Evolutionary conservation across 92 coral and sea anemone genomes (phyloP).

Genomic region (Phenganax subtilis): DNA sequence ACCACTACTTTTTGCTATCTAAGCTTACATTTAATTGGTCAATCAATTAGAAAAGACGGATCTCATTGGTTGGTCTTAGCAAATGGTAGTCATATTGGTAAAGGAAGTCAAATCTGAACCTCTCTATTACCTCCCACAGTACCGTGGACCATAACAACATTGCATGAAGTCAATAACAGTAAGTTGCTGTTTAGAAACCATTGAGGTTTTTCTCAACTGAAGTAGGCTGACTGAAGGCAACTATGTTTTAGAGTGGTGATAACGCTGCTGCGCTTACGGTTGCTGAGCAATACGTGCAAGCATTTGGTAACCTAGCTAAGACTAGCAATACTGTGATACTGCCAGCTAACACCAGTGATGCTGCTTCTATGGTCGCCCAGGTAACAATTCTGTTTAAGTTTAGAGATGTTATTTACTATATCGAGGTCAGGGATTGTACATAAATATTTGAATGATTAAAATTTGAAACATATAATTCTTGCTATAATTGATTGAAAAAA

Average conservation of each 20-base stretch:
- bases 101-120: too few species aligned
- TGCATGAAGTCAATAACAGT: too few species aligned
- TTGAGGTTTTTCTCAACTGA: too few species aligned
- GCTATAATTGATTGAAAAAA: neutral
- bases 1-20: too few species aligned
- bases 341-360: slow-evolving; percentile 93
- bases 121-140: too few species aligned
- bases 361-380: slow-evolving; percentile 97
- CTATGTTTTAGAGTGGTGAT: slow-evolving; percentile 75
- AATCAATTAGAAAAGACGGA: too few species aligned
- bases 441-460: neutral
- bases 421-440: neutral
- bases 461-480: neutral
- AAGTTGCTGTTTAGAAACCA: too few species aligned
- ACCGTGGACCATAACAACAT: too few species aligned
- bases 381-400: slow-evolving; percentile 38
- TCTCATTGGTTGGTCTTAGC: too few species aligned
- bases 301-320: slow-evolving; percentile 85
- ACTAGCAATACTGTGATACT: slow-evolving; percentile 78
- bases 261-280: slow-evolving; percentile 87
- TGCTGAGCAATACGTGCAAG: slow-evolving; percentile 86
- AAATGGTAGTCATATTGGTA: too few species aligned
- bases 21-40: too few species aligned
- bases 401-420: neutral
- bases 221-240: too few species aligned